phyloP scores from a whole-genome alignment of 2,113 vertebrate genomes.

The Thryonomys swinderianus region DNA sequence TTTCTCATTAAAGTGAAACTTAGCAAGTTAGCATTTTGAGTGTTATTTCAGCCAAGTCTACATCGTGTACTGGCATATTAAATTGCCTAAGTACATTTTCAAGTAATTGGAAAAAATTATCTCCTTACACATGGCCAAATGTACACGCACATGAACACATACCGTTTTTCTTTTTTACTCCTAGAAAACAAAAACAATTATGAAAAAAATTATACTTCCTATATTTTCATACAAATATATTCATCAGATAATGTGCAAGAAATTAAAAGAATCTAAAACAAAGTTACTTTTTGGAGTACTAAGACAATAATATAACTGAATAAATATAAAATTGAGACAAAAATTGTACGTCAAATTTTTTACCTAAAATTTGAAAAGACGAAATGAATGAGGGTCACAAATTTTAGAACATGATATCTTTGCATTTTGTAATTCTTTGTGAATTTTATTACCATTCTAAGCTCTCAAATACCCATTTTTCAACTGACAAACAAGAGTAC shows the following conservation, averaged over 20 bases:
- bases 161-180: not conserved
- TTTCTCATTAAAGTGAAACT: constrained; percentile 53
- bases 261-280: not conserved
- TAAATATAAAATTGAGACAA: not conserved
- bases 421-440: not conserved
- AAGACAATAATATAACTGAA: not conserved
- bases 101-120: constrained; percentile 38
- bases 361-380: not conserved
- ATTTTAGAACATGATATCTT: not conserved
- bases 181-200: not conserved
- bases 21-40: not conserved
- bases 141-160: not conserved
- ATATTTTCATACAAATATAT: not conserved
- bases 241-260: not conserved
- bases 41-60: not conserved
- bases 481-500: not conserved
- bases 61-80: constrained; percentile 15
- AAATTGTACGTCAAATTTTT: not conserved
- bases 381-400: not conserved
- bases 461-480: not conserved
- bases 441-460: not conserved
- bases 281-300: not conserved
- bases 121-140: not conserved
- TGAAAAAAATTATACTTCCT: not conserved
- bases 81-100: constrained; percentile 6